phyloP scores from a whole-genome alignment of 2,888 invertebrate species.

The Eugnorisma glareosa region DNA sequence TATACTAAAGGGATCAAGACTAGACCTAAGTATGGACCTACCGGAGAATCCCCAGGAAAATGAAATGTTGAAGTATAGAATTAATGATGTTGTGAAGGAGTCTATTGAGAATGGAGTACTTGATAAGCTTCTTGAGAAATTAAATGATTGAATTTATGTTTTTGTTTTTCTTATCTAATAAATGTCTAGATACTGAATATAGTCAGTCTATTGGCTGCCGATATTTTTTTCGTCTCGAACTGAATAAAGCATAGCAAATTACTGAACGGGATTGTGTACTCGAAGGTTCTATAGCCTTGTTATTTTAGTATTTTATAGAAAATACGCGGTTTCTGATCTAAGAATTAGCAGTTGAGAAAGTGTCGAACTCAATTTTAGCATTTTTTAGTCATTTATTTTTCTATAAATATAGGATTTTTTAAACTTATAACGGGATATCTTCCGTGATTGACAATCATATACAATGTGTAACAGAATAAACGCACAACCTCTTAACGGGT shows the following conservation, averaged over 20 bases:
- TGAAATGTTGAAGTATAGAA: conserved; percentile 73
- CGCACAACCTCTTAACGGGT: no score
- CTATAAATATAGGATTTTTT: neutral
- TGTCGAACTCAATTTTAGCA: neutral
- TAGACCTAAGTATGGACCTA: conserved; percentile 62
- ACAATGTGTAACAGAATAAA: no score
- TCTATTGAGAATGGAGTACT: conserved; percentile 77
- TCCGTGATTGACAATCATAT: no score
- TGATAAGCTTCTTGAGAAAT: conserved; percentile 72
- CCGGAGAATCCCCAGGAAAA: conserved; percentile 65
- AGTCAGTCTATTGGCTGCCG: neutral
- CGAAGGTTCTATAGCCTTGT: neutral
- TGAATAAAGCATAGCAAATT: neutral
- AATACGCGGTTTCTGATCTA: neutral
- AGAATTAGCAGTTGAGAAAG: neutral
- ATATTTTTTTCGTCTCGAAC: neutral
- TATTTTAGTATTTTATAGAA: neutral
- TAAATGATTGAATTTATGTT: conserved; percentile 48
- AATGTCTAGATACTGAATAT: neutral
- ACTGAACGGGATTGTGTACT: neutral
- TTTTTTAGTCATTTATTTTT: neutral
- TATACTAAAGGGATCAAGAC: conserved; percentile 64
- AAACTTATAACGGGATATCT: no score
- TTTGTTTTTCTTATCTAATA: neutral
- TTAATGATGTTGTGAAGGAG: conserved; percentile 83